phyloP scores from a whole-genome alignment of 2,797 vertebrate genomes.

The Molossus alvarezi region DNA sequence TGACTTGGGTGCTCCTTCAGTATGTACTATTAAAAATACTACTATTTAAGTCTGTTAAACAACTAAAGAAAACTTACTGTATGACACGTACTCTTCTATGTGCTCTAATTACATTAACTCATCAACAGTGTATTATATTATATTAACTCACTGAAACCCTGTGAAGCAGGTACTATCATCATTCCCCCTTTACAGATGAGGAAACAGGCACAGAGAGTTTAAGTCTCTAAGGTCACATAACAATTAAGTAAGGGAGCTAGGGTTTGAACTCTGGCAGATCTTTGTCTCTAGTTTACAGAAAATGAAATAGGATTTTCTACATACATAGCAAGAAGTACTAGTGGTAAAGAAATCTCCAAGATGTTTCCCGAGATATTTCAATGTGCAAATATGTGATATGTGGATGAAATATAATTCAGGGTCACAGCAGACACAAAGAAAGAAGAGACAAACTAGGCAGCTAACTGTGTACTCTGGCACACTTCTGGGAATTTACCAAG shows the following conservation, averaged over 20 bases:
- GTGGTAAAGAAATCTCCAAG: slow-evolving; percentile 42
- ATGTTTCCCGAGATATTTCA: slow-evolving; percentile 34
- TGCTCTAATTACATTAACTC: background rate
- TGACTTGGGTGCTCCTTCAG: slow-evolving; percentile 2
- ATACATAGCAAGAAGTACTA: background rate
- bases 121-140: background rate
- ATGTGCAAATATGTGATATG: background rate
- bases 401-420: slow-evolving; percentile 2
- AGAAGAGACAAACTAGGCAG: background rate
- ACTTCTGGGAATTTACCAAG: background rate
- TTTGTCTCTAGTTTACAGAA: slow-evolving; percentile 23
- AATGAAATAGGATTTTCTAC: slow-evolving; percentile 45
- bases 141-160: background rate
- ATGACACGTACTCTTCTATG: background rate
- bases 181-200: background rate
- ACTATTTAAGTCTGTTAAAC: slow-evolving; percentile 1
- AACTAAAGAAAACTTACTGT: slow-evolving; percentile 26
- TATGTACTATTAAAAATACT: slow-evolving; percentile 17
- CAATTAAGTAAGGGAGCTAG: background rate
- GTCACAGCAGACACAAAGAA: background rate
- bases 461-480: background rate
- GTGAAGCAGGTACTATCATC: background rate
- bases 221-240: background rate
- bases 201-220: slow-evolving; percentile 9
- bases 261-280: background rate